A percentile compares a stretch with the other conserved stretches of the same genome.
Evolutionary conservation across 2,888 invertebrate species (phyloP).

Genomic region (Chrysotoxum bicinctum): DNA sequence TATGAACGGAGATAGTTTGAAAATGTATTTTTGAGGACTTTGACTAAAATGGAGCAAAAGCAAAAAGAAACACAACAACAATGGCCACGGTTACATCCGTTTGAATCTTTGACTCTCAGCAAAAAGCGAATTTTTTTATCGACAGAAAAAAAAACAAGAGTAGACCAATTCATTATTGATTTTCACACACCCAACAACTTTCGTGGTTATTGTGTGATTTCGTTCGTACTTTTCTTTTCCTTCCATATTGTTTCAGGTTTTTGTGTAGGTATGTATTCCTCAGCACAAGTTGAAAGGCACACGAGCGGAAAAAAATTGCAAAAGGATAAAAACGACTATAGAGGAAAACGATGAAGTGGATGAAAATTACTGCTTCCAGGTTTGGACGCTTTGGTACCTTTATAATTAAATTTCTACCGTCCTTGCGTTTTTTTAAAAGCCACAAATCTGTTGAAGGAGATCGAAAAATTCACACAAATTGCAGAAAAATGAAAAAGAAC

Average conservation of each 20-base stretch:
- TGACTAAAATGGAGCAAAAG: not conserved
- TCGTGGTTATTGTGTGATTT: not conserved
- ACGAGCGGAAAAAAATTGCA: not conserved
- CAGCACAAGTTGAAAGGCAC: not conserved
- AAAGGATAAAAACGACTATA: not conserved
- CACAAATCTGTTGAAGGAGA: not conserved
- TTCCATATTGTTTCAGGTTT: not conserved
- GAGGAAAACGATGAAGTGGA: not conserved
- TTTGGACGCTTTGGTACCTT: not conserved
- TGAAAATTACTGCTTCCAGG: not conserved
- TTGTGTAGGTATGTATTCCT: not conserved
- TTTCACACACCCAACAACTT: constrained; percentile 17
- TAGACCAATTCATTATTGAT: constrained; percentile 60
- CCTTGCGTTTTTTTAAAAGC: not conserved
- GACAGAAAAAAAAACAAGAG: not conserved
- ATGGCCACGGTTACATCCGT: constrained; percentile 16
- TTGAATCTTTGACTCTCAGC: constrained; percentile 2
- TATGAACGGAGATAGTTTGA: not conserved
- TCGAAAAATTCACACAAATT: not conserved
- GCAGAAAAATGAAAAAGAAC: not conserved
- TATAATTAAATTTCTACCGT: not conserved
- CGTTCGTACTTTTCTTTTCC: constrained; percentile 14
- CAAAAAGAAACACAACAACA: not conserved
- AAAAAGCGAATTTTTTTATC: constrained; percentile 2
- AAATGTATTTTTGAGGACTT: constrained; percentile 8